phyloP scores from a whole-genome alignment of 2,797 vertebrate genomes.

The Morelia viridis region DNA sequence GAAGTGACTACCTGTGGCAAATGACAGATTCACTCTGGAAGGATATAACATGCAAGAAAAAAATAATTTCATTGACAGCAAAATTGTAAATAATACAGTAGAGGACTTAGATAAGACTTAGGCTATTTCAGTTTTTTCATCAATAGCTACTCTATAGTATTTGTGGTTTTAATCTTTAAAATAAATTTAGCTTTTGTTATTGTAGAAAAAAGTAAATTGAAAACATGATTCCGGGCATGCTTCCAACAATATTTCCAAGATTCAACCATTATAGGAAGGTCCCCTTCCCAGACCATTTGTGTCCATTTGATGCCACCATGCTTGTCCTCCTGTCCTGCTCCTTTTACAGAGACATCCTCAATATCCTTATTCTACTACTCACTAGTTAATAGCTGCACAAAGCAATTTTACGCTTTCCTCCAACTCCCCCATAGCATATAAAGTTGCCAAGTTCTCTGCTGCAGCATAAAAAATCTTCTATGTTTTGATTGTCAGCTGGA shows the following conservation, averaged over 20 bases:
- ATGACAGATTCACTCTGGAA: background rate
- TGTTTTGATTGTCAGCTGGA: too few species aligned
- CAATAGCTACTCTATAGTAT: background rate
- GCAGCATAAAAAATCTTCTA: too few species aligned
- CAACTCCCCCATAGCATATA: too few species aligned
- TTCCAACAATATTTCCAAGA: background rate
- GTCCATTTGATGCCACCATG: background rate
- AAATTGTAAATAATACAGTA: background rate
- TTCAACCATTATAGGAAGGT: background rate
- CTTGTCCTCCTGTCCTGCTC: background rate
- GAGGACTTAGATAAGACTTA: background rate
- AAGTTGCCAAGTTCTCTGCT: too few species aligned
- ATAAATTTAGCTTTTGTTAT: background rate
- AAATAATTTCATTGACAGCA: background rate
- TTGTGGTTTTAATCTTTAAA: background rate
- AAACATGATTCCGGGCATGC: background rate
- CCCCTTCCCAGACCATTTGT: background rate
- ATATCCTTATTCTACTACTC: background rate
- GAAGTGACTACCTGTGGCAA: constrained; percentile 30
- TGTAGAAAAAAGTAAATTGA: background rate
- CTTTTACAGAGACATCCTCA: background rate
- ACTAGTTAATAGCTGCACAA: background rate
- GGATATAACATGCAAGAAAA: background rate
- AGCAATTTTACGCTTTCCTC: background rate
- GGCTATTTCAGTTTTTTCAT: background rate